Base-by-base conservation (phyloP, 2,797 vertebrate genomes). In the Pogonophryne albipinna region DNA sequence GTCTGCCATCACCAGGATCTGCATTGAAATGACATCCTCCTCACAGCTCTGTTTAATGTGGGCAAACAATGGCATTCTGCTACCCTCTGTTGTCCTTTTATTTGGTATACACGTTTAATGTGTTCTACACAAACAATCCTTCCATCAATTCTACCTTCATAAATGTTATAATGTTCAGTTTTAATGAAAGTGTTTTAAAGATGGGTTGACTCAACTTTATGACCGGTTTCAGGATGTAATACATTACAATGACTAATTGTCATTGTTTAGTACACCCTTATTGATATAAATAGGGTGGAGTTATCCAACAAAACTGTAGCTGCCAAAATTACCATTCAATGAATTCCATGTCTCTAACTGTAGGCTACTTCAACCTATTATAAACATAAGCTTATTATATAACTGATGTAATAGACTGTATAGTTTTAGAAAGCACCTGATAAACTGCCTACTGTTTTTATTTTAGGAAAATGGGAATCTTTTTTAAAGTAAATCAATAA, bases 1-100 rank as follows among this genome's bases (percentile, higher is more conserved):
- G 17, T 81, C 61, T 31, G 57, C 51, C 66, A 60, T 56, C 55
- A 44, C 56, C 74, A 38, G 61, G 64, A 61, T 46, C 62, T 55
- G 66, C 55, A 86, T 34, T 49, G 23, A 70, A 63, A 78, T 76
- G 42, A 14, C 45, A 72, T 42, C 63, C 52, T 34, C 1, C 65
- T 41, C 51, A 62, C 76, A 60, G 46, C 20, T 41, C 42, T 20
- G n/a, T 27, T 38, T 10, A 10, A 27, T 50, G 27, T 55, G 10
- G 44, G 20, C 13, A 7, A 49, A 76, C 42, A 78, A 74, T 42
- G 17, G 49, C 49, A 60, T 76, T 63, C 5, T 66, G 60, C 20
- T 45, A 49, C 50, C 56, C n/a, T 16, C 34, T 20, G 62, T 4
- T 15, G 14, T 2, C 14, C 46, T 2, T 45, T 47, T 27, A 46